phyloP scores from a whole-genome alignment of 1,140 invertebrate genomes.

The Myzus persicae region DNA sequence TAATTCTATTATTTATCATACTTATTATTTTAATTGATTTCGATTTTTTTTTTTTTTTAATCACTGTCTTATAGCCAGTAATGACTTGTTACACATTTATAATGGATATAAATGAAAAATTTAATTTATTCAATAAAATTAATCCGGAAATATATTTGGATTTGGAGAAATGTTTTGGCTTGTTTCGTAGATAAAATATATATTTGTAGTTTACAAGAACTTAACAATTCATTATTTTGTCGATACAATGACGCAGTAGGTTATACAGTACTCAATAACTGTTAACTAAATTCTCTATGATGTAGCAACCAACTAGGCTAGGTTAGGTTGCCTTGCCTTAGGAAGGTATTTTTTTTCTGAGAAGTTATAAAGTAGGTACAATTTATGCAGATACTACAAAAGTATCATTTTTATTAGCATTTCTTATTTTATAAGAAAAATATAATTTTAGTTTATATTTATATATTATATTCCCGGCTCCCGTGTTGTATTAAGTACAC shows the following conservation, averaged over 20 bases:
- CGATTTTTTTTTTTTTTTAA: neutral
- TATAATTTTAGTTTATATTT: too few species aligned
- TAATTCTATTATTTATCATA: neutral
- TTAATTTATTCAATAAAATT: neutral
- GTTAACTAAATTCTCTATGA: too few species aligned
- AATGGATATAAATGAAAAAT: neutral
- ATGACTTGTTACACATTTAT: neutral
- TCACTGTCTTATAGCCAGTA: neutral
- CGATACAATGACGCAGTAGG: too few species aligned
- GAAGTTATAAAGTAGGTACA: neutral
- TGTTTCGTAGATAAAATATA: neutral
- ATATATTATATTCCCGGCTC: neutral
- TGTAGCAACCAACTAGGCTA: too few species aligned
- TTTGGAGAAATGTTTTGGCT: neutral
- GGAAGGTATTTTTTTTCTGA: neutral
- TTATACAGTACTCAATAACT: too few species aligned
- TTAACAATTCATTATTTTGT: too few species aligned
- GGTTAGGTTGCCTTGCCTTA: too few species aligned
- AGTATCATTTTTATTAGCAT: too few species aligned
- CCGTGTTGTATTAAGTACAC: neutral
- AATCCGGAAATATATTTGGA: neutral
- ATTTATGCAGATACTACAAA: neutral
- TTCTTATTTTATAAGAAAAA: too few species aligned
- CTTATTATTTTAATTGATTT: neutral
- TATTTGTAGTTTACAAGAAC: too few species aligned